These are phyloP conservation scores for Malurus splendens DNA, from an alignment of 2,797 vertebrate species.

Conservation along the genomic window DNA sequence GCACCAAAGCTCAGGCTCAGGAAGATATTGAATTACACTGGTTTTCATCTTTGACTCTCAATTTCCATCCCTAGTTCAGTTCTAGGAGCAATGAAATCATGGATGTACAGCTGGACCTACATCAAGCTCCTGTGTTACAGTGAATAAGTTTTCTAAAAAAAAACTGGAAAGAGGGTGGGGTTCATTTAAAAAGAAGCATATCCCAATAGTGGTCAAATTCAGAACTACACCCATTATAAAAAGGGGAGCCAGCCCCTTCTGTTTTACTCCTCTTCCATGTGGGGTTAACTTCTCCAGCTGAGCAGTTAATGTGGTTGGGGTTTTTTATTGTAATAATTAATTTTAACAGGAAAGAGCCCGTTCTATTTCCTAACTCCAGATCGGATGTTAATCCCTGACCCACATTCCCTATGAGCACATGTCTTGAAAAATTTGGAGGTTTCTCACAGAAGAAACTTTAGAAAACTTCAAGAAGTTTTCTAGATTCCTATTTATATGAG, in stretches of 20 bases:
- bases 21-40: background rate
- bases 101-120: background rate
- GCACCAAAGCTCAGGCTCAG: background rate
- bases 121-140: background rate
- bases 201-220: background rate
- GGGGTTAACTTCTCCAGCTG: background rate
- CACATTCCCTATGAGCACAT: background rate
- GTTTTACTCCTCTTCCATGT: background rate
- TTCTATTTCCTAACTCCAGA: background rate
- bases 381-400: background rate
- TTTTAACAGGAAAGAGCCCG: background rate
- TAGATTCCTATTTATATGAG: too few species aligned
- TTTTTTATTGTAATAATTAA: background rate
- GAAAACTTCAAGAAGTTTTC: background rate
- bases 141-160: background rate
- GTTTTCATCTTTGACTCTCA: background rate
- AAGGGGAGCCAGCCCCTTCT: background rate
- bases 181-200: background rate
- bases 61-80: background rate
- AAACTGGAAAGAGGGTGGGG: background rate
- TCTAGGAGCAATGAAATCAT: background rate
- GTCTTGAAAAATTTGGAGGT: background rate
- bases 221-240: background rate
- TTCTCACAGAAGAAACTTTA: background rate
- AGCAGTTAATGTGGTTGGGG: background rate